Evolutionary conservation across 2,888 invertebrate species (phyloP).

Genomic region (Muscina levida): DNA sequence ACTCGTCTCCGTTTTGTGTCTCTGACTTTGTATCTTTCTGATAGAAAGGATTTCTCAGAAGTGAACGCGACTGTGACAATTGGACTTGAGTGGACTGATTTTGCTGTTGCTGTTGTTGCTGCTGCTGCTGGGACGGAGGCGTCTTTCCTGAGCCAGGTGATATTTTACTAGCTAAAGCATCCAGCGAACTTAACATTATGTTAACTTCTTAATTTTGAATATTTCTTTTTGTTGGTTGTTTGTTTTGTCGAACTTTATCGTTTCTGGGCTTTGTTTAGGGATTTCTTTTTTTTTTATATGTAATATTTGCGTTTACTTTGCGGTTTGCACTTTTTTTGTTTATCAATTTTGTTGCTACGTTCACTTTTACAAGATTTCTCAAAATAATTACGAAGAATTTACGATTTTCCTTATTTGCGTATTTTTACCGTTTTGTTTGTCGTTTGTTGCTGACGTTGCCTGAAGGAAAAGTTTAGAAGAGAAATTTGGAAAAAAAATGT

Average conservation of each 20-base stretch:
- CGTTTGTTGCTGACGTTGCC: constrained; percentile 70
- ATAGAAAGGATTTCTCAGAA: constrained; percentile 19
- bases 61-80: constrained; percentile 61
- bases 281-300: constrained; percentile 30
- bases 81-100: constrained; percentile 43
- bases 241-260: constrained; percentile 1
- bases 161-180: constrained; percentile 93
- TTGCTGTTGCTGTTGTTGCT: constrained; percentile 69
- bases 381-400: background rate
- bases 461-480: constrained; percentile 75
- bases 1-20: constrained; percentile 34
- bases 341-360: constrained; percentile 19
- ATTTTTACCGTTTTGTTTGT: constrained; percentile 40
- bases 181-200: constrained; percentile 91
- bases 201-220: constrained; percentile 71
- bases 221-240: constrained; percentile 43
- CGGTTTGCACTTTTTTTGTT: constrained; percentile 38
- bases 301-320: too few relatives aligned
- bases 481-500: constrained; percentile 62
- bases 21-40: constrained; percentile 48
- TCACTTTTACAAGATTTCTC: constrained; percentile 53
- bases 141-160: constrained; percentile 86
- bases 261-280: constrained; percentile 16
- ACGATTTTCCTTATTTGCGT: constrained; percentile 41
- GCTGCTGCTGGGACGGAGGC: constrained; percentile 72